phyloP scores from a whole-genome alignment of 2,888 invertebrate species.

The Globia sparganii region DNA sequence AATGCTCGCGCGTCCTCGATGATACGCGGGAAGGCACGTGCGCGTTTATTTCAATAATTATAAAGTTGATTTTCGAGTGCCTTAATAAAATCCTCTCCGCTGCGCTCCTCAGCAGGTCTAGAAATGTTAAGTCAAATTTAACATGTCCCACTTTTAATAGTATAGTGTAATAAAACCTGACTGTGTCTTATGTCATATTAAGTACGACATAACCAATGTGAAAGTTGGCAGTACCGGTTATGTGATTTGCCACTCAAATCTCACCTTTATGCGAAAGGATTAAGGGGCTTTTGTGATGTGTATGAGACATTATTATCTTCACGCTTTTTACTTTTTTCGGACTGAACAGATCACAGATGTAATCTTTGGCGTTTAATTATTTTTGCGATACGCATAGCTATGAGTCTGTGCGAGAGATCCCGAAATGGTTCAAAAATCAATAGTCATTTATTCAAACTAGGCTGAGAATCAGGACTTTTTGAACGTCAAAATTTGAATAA shows the following conservation, averaged over 20 bases:
- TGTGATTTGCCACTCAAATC: slow-evolving; percentile 20
- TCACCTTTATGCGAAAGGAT: background rate
- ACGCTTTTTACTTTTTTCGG: slow-evolving; percentile 58
- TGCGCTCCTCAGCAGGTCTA: too few relatives aligned
- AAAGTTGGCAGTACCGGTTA: slow-evolving; percentile 48
- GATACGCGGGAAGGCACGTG: too few relatives aligned
- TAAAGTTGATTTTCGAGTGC: too few relatives aligned
- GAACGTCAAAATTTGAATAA: too few relatives aligned
- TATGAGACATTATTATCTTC: slow-evolving; percentile 35
- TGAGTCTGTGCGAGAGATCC: accelerated
- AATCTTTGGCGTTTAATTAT: background rate
- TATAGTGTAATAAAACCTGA: slow-evolving; percentile 12
- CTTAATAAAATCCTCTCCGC: too few relatives aligned
- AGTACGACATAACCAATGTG: slow-evolving; percentile 29
- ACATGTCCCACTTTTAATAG: slow-evolving; percentile 44
- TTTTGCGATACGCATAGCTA: slow-evolving; percentile 2
- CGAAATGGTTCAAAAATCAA: background rate
- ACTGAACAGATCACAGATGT: slow-evolving; percentile 13
- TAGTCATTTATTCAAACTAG: too few relatives aligned
- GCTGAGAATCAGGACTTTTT: too few relatives aligned
- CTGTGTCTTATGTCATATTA: slow-evolving; percentile 32
- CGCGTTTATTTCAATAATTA: too few relatives aligned
- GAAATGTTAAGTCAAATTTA: slow-evolving; percentile 33
- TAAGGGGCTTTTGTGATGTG: slow-evolving; percentile 26
- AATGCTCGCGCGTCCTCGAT: too few relatives aligned